Evolutionary conservation across 2,888 invertebrate genomes (phyloP), one percentile per base, ranked within the genome.

Genomic region (Dryobota labecula): DNA sequence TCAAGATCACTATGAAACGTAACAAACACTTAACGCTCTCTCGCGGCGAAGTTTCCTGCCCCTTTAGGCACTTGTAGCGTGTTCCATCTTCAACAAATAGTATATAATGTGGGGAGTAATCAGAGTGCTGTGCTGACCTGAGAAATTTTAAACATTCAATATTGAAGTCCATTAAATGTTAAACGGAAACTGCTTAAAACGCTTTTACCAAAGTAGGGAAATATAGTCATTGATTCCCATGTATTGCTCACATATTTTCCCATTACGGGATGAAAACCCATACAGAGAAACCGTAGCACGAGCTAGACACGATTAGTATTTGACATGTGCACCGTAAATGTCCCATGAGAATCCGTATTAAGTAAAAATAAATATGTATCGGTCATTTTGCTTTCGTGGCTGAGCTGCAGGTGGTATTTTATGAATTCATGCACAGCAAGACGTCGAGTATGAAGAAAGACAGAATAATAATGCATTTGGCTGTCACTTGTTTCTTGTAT

Each of bases 321-420:
- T 65, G 64, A 69, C 69, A n/a, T 53, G 43, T 45, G 65, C 47
- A 49, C 43, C 33, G 13, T n/a, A 6, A 62, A 73, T 65, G 62
- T 54, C 2, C 47, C 13, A 67, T 49, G 41, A n/a, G 15, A 51
- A 54, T 36, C 74, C 71, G 56, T 83, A 73, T 78, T 69, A 36
- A 74, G 70, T 64, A 69, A 69, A 75, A 70, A 83, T 83, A 83
- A 80, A 83, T 83, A 84, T 82, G 82, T 74, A 84, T 81, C n/a
- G 66, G 43, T 36, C 0, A 76, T 76, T 76, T 76, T 76, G 72
- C 70, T 65, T 82, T 64, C 15, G 36, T 30, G 49, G 56, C 64
- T 63, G 36, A 74, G 36, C 84, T 56, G 33, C 84, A 43, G 74
- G 84, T 45, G 79, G 79, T 71, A 82, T 71, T 79, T 83, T 83